phyloP scores from a whole-genome alignment of 2,888 invertebrate genomes.

The Drosophila nigritarsus region DNA sequence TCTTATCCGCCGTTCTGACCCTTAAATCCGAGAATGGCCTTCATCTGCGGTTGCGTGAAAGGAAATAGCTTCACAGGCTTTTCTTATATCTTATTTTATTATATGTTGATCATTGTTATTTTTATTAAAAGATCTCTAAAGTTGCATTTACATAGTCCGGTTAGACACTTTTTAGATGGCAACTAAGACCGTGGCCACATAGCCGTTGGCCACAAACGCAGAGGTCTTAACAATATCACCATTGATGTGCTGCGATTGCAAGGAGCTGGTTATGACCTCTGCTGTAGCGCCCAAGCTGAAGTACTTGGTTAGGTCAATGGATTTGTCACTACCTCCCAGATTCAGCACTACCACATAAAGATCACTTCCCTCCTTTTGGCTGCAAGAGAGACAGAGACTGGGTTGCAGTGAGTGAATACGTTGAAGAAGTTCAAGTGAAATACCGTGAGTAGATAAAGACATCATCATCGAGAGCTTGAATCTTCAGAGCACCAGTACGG shows the following conservation, averaged over 20 bases:
- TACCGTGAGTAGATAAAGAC: slow-evolving; percentile 83
- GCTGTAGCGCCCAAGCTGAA: slow-evolving; percentile 72
- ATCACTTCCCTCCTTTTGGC: slow-evolving; percentile 76
- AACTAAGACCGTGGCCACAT: slow-evolving; percentile 82
- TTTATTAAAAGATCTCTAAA: background rate
- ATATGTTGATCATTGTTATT: background rate
- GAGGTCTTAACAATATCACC: slow-evolving; percentile 78
- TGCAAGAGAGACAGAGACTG: slow-evolving; percentile 14
- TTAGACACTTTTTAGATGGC: slow-evolving; percentile 44
- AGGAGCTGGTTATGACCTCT: slow-evolving; percentile 83
- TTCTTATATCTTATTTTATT: background rate
- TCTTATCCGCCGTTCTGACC: slow-evolving; percentile 85
- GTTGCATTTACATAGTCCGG: background rate
- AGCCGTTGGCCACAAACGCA: slow-evolving; percentile 68
- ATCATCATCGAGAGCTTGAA: slow-evolving; percentile 76
- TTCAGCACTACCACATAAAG: slow-evolving; percentile 86
- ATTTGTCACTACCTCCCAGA: slow-evolving; percentile 85
- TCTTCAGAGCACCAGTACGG: slow-evolving; percentile 72
- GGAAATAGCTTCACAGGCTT: slow-evolving; percentile 43
- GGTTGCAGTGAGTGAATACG: background rate
- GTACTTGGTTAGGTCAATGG: slow-evolving; percentile 84
- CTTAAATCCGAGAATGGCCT: slow-evolving; percentile 86
- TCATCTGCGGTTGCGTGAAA: slow-evolving; percentile 83
- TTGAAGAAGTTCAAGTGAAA: rapidly evolving
- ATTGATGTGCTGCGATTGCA: slow-evolving; percentile 81